phyloP scores from a whole-genome alignment of 2,797 vertebrate genomes.

The Nyctalus aviator region DNA sequence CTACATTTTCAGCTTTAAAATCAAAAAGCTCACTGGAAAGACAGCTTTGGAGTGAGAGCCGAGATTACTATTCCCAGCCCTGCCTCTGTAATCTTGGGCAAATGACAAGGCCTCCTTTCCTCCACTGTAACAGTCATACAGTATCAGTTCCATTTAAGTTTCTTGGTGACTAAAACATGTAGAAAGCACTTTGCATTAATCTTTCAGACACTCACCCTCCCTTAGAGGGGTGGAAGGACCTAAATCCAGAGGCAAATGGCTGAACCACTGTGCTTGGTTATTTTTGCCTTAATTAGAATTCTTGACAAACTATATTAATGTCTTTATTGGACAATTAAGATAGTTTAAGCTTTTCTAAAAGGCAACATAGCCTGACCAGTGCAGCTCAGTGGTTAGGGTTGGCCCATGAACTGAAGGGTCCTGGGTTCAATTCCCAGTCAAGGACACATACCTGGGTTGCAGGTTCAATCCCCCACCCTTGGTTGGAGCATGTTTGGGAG shows the following conservation, averaged over 20 bases:
- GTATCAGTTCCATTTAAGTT: neutral
- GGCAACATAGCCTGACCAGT: neutral
- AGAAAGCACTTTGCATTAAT: neutral
- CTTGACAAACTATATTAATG: neutral
- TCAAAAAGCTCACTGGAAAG: constrained; percentile 15
- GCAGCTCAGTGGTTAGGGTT: neutral
- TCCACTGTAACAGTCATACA: neutral
- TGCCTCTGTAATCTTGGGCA: neutral
- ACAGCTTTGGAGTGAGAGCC: neutral
- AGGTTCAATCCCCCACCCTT: neutral
- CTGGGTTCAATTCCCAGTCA: neutral
- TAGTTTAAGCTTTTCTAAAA: constrained; percentile 22
- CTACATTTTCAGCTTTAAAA: constrained; percentile 26
- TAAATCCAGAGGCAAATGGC: neutral
- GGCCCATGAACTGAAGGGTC: neutral
- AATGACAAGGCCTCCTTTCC: neutral
- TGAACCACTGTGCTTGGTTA: neutral
- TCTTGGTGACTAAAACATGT: neutral
- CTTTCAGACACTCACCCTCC: neutral
- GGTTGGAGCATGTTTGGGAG: neutral
- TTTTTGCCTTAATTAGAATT: constrained; percentile 54
- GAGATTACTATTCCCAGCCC: neutral
- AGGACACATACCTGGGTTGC: neutral
- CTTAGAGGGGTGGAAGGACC: neutral
- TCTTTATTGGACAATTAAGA: constrained; percentile 12